Percentiles rank a stretch among this genome's conserved stretches.
phyloP scores from a whole-genome alignment of 2,888 invertebrate species.

The Scaptomyza tumidula region DNA sequence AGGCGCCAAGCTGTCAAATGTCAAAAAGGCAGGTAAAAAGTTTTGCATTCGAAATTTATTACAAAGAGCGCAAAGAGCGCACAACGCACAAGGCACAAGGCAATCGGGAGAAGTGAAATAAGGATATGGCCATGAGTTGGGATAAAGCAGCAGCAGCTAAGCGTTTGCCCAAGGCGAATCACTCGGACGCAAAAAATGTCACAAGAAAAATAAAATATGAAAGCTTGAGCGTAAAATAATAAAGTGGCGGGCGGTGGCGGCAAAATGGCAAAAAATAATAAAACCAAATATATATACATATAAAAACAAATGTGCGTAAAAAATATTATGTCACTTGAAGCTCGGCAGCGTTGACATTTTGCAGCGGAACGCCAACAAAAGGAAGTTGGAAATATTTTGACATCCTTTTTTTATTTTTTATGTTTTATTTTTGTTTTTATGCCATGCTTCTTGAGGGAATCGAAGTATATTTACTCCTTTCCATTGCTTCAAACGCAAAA shows the following conservation, averaged over 20 bases:
- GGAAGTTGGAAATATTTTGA: constrained; percentile 73
- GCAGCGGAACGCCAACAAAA: constrained; percentile 45
- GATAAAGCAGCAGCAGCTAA: constrained; percentile 39
- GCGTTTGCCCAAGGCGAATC: constrained; percentile 37
- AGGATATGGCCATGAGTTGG: constrained; percentile 40
- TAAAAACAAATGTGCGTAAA: constrained; percentile 50
- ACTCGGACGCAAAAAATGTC: constrained; percentile 42
- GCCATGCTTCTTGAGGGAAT: not conserved
- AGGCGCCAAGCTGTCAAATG: constrained; percentile 73
- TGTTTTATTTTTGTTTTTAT: constrained; percentile 19
- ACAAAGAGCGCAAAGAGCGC: constrained; percentile 5
- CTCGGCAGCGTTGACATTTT: constrained; percentile 50
- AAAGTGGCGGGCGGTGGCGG: constrained; percentile 8
- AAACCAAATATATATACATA: constrained; percentile 23
- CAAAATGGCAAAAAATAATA: constrained; percentile 33
- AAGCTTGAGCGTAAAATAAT: constrained; percentile 61
- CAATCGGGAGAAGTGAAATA: constrained; percentile 45
- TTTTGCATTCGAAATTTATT: constrained; percentile 55
- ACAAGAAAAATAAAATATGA: constrained; percentile 27
- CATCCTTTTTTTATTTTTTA: constrained; percentile 43
- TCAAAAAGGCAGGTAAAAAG: constrained; percentile 57
- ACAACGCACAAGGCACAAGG: constrained; percentile 2
- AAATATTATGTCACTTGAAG: constrained; percentile 59
- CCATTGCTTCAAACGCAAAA: not conserved
- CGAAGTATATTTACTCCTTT: not conserved